Percentiles rank a stretch among this genome's conserved stretches.
Evolutionary conservation across 2,888 invertebrate genomes (phyloP).

Genomic region (Drosophila cracens): DNA sequence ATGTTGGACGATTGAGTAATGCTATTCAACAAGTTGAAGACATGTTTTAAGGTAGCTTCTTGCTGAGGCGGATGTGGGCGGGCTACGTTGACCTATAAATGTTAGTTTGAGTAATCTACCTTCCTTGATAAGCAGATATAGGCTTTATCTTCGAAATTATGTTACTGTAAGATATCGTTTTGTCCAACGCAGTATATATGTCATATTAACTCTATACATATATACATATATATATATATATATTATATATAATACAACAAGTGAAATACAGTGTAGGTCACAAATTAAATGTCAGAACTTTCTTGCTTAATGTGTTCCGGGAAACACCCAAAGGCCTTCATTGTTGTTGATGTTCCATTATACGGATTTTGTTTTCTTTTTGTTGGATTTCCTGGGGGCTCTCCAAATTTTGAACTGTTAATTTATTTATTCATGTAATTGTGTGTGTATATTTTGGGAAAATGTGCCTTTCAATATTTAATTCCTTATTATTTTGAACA

Average conservation of each 20-base stretch:
- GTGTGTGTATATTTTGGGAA: slow-evolving; percentile 32
- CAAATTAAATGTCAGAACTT: slow-evolving; percentile 11
- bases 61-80: not conserved
- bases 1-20: not conserved
- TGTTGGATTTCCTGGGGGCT: slow-evolving; percentile 14
- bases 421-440: slow-evolving; percentile 57
- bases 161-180: not conserved
- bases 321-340: slow-evolving; percentile 21
- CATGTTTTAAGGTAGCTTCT: not conserved
- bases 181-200: not conserved
- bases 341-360: slow-evolving; percentile 60
- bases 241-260: too few relatives aligned
- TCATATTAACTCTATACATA: too few relatives aligned
- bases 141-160: not conserved
- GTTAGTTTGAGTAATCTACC: not conserved
- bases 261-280: slow-evolving; percentile 4
- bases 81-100: not conserved
- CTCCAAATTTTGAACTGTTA: slow-evolving; percentile 15
- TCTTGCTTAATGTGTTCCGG: slow-evolving; percentile 3
- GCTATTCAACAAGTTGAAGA: not conserved
- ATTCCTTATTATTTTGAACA: slow-evolving; percentile 42
- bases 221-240: too few relatives aligned
- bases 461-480: slow-evolving; percentile 45
- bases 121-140: not conserved
- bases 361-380: slow-evolving; percentile 16